Percentiles rank a stretch among this genome's conserved stretches.
These are phyloP conservation scores for Parambassis ranga DNA, from an alignment of 2,797 vertebrate genomes.

Conservation along the genomic window DNA sequence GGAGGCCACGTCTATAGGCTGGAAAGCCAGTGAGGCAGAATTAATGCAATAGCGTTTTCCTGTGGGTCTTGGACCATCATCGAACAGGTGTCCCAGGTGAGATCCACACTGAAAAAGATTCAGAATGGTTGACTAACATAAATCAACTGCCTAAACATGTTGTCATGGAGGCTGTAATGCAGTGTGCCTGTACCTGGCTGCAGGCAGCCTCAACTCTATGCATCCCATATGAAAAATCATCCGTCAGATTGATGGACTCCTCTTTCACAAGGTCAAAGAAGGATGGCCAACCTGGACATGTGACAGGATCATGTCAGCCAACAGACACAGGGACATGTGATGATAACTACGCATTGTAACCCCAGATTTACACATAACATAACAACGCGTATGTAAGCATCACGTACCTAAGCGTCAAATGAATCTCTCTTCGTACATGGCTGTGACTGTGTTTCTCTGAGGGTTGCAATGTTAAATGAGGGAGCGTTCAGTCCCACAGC, in stretches of 20 bases:
- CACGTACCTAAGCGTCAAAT: no score
- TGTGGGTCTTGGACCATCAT: constrained; percentile 93
- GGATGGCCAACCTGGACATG: constrained; percentile 90
- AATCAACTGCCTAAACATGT: background rate
- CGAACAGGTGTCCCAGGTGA: constrained; percentile 96
- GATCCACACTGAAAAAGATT: constrained; percentile 88
- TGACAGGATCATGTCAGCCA: background rate
- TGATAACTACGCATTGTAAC: no score
- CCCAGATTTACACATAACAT: no score
- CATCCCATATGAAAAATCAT: constrained; percentile 94
- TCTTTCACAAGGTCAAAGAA: constrained; percentile 90
- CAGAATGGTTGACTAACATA: background rate
- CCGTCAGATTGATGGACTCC: constrained; percentile 77
- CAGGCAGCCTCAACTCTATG: constrained; percentile 93
- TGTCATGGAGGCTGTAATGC: fast-evolving
- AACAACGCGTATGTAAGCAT: no score
- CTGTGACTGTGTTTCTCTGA: no score
- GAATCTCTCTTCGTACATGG: no score
- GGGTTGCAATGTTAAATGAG: no score
- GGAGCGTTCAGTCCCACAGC: no score
- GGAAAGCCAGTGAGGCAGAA: constrained; percentile 91
- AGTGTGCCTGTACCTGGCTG: constrained; percentile 80
- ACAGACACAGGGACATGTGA: background rate
- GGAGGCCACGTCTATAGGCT: constrained; percentile 58
- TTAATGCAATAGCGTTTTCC: constrained; percentile 97